phyloP scores from a whole-genome alignment of 1,140 invertebrate species.

The Heterodera schachtii region DNA sequence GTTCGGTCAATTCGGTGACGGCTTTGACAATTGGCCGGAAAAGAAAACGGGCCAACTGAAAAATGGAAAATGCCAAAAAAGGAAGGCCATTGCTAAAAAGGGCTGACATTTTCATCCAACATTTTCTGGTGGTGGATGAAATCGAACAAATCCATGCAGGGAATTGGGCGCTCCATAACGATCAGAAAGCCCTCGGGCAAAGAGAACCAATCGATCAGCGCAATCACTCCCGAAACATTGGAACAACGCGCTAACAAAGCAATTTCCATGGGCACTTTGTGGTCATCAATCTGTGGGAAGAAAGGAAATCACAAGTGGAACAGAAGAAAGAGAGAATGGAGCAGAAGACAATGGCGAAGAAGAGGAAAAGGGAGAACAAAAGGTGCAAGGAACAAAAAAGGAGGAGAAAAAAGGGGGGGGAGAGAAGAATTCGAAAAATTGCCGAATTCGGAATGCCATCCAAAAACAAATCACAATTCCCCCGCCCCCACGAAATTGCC shows the following conservation, averaged over 20 bases:
- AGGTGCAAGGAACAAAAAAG: too few relatives aligned
- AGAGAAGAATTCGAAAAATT: too few relatives aligned
- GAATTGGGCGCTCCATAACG: slow-evolving; percentile 68
- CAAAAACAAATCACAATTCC: too few relatives aligned
- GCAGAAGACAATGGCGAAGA: too few relatives aligned
- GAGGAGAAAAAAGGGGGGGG: too few relatives aligned
- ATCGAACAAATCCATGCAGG: slow-evolving; percentile 68
- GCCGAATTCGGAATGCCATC: too few relatives aligned
- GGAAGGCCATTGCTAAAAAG: too few relatives aligned
- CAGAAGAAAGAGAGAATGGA: too few relatives aligned
- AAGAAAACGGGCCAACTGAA: slow-evolving; percentile 64
- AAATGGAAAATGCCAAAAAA: not conserved
- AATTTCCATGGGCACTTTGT: slow-evolving; percentile 67
- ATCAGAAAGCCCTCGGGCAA: slow-evolving; percentile 67
- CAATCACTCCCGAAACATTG: slow-evolving; percentile 67
- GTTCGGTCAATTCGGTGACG: slow-evolving; percentile 44
- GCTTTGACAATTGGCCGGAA: slow-evolving; percentile 68
- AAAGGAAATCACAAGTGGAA: not conserved
- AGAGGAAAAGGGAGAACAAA: too few relatives aligned
- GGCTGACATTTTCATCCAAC: slow-evolving; percentile 58
- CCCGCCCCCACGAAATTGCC: too few relatives aligned
- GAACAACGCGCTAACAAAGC: slow-evolving; percentile 66
- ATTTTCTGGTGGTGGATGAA: slow-evolving; percentile 67
- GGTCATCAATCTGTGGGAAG: slow-evolving; percentile 45
- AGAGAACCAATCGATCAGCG: slow-evolving; percentile 67